phyloP scores from a whole-genome alignment of 2,797 vertebrate genomes.

The Odontamblyopus rebecca region DNA sequence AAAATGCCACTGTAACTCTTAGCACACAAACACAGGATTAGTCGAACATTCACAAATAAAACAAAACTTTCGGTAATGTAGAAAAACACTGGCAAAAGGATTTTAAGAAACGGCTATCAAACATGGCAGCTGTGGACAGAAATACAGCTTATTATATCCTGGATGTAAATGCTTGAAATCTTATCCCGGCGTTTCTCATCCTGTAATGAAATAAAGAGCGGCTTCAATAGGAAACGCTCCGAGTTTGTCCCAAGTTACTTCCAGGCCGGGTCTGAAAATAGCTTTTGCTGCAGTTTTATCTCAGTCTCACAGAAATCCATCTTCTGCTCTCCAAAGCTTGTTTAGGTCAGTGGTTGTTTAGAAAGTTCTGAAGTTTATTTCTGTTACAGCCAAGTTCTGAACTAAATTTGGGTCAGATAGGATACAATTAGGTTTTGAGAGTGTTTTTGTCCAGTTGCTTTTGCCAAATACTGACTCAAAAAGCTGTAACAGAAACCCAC shows the following conservation, averaged over 20 bases:
- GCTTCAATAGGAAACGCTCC: background rate
- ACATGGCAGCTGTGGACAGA: background rate
- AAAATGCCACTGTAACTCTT: no score
- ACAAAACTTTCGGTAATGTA: no score
- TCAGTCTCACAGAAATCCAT: background rate
- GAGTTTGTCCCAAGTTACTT: background rate
- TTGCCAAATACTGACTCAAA: no score
- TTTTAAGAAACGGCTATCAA: background rate
- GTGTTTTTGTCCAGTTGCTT: no score
- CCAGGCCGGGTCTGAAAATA: background rate
- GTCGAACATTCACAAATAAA: no score
- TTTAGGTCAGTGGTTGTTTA: background rate
- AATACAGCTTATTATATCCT: background rate
- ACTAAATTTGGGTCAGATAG: background rate
- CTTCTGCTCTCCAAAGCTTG: background rate
- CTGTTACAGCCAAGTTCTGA: background rate
- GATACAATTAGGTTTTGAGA: background rate
- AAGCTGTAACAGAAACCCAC: no score
- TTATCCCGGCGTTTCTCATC: background rate
- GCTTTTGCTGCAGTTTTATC: background rate
- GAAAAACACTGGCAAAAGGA: background rate
- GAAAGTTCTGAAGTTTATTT: background rate
- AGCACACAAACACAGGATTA: no score
- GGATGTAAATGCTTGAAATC: background rate
- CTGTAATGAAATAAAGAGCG: background rate